Base-by-base conservation (phyloP, 2,888 invertebrate species). In the Rhogogaster chlorosoma region DNA sequence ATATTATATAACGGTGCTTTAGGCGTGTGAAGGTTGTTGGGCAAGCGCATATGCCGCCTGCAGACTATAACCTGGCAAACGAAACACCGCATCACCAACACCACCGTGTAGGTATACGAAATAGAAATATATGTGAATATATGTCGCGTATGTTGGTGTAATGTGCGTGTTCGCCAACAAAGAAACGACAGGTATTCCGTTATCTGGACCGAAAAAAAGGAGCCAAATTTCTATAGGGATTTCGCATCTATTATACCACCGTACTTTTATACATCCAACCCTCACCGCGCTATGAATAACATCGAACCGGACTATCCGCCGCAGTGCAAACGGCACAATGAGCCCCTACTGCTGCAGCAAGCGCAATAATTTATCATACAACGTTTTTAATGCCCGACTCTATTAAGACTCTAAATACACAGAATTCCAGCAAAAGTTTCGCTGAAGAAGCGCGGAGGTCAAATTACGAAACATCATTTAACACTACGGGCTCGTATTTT, bases 21-120 rank as follows among this genome's bases (percentile, higher is more conserved):
- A 83, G 64, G 83, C 83, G 83, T 83, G 83, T 83, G 83, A 83
- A 83, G 83, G 83, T 83, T 82, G 82, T 82, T 83, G 83, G 83
- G 83, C 67, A 83, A 83, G 83, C 83, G 83, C 83, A 83, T 83
- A 83, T 83, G 83, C 67, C 67, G 45, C 45, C 83, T 49, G 80
- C 71, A 73, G 71, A 38, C 42, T 32, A n/a, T n/a, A 67, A 77
- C 80, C 57, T 49, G 49, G 80, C 80, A 38, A 80, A 80, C 80
- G 61, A 80, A 80, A 61, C 80, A 80, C 80, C 57, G 32, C 78
- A 29, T 26, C 57, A 32, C 77, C 15, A 32, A 49, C 75, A 45
- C 26, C 26, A 45, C 38, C 9, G 26, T 10, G 22, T 42, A n/a
- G n/a, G n/a, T n/a, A n/a, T n/a, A 32, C 12, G 12, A 78, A 57